Percentiles rank a stretch among this genome's conserved stretches.
These are phyloP conservation scores for Simalia tracyae DNA, from an alignment of 2,797 vertebrate species.

Conservation along the genomic window DNA sequence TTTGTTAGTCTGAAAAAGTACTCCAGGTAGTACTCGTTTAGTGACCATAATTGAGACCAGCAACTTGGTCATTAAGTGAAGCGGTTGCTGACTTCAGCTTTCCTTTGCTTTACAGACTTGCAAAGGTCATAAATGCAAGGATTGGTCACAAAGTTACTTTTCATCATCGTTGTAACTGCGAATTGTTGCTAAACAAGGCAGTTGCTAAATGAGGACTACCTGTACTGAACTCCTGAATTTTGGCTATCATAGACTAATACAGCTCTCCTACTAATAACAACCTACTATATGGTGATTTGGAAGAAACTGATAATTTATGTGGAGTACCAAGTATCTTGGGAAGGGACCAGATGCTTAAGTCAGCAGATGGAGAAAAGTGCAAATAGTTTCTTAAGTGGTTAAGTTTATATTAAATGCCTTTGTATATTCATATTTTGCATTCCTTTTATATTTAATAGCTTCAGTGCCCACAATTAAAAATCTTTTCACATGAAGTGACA, in stretches of 20 bases:
- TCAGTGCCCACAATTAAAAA: not conserved
- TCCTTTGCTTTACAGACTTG: not conserved
- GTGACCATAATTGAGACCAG: not conserved
- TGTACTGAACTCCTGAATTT: not conserved
- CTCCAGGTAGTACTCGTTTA: not conserved
- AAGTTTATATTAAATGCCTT: not conserved
- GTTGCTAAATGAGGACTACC: not conserved
- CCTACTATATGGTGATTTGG: not conserved
- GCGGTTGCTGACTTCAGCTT: not conserved
- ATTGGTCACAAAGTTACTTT: not conserved
- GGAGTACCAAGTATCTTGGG: not conserved
- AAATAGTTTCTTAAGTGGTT: not conserved
- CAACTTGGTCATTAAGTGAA: not conserved
- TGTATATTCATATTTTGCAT: not conserved
- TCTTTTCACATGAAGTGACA: not conserved
- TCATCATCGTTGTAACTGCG: not conserved
- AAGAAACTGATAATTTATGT: not conserved
- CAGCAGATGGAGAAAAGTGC: not conserved
- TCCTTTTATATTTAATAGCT: not conserved
- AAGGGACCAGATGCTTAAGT: not conserved
- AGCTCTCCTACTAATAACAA: not conserved
- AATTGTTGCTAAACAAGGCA: not conserved
- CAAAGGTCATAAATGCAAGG: not conserved
- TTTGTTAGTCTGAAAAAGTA: not conserved
- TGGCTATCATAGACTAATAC: not conserved